Conservation (phyloP, 2,888 invertebrate species). For the Anthophora plumipes region DNA sequence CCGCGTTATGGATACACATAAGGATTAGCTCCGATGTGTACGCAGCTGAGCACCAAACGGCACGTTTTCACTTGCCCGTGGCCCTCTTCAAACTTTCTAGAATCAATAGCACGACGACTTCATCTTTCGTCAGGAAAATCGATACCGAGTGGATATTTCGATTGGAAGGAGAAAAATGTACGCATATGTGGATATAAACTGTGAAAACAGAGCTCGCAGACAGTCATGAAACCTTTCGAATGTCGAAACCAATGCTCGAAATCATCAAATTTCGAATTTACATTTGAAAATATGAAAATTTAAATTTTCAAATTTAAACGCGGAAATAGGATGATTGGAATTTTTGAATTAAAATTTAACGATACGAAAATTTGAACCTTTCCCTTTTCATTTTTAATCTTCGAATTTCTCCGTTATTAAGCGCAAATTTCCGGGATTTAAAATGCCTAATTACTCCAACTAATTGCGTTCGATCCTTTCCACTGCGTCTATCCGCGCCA, state of each 20-base stretch:
- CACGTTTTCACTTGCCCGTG: constrained; percentile 37
- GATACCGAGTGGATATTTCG: neutral
- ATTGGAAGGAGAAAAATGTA: neutral
- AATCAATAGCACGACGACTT: constrained; percentile 57
- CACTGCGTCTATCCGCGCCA: neutral
- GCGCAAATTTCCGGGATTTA: neutral
- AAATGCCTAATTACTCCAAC: neutral
- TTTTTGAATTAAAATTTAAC: too few species aligned
- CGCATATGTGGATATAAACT: neutral
- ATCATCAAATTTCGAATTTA: too few species aligned
- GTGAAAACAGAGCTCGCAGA: too few species aligned
- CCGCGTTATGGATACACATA: constrained; percentile 59
- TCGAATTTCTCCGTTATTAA: neutral
- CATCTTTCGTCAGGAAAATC: constrained; percentile 7
- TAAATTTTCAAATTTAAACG: too few species aligned
- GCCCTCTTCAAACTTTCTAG: constrained; percentile 53
- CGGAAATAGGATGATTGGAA: too few species aligned
- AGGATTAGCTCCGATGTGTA: constrained; percentile 75
- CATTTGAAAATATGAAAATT: too few species aligned
- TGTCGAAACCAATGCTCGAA: too few species aligned
- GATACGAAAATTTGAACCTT: too few species aligned
- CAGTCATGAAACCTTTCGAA: too few species aligned
- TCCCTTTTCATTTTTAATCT: too few species aligned
- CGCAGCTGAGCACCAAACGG: constrained; percentile 73
- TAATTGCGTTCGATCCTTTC: neutral